Evolutionary conservation across 2,113 vertebrate genomes (phyloP).

Genomic region (Camelus bactrianus): DNA sequence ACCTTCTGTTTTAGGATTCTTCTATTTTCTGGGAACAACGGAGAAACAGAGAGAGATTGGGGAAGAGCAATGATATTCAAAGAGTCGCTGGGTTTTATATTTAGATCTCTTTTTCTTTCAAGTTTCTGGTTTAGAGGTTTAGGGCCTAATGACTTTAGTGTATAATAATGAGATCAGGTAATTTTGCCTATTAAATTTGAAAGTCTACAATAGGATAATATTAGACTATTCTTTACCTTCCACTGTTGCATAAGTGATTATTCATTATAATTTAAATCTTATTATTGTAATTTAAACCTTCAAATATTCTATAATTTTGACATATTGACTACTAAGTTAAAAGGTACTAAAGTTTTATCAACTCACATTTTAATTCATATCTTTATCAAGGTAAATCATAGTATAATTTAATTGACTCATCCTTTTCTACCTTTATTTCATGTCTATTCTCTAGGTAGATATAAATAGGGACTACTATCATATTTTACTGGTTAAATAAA

Average conservation of each 20-base stretch:
- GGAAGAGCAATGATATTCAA: neutral
- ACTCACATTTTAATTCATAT: neutral
- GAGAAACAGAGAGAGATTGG: neutral
- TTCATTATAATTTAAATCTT: slow-evolving; percentile 50
- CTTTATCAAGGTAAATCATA: neutral
- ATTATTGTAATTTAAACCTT: slow-evolving; percentile 47
- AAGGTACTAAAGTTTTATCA: slow-evolving; percentile 23
- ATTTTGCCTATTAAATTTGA: slow-evolving; percentile 34
- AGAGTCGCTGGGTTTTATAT: slow-evolving; percentile 23
- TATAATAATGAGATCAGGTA: slow-evolving; percentile 31
- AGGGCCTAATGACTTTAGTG: neutral
- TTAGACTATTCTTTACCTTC: slow-evolving; percentile 38
- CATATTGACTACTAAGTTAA: slow-evolving; percentile 21
- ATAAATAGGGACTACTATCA: neutral
- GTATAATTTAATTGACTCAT: slow-evolving; percentile 28
- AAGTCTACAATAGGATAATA: slow-evolving; percentile 34
- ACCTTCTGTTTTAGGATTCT: neutral
- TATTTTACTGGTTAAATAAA: slow-evolving; percentile 42
- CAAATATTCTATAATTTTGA: slow-evolving; percentile 47
- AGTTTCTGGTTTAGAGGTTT: slow-evolving; percentile 26
- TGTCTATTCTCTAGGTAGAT: neutral
- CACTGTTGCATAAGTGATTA: slow-evolving; percentile 24
- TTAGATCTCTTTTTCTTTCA: slow-evolving; percentile 39
- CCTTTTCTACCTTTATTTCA: slow-evolving; percentile 46
- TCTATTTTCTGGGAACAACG: neutral